Base-by-base conservation (phyloP, 2,797 vertebrate genomes). In the Pangasius mekongensis region DNA sequence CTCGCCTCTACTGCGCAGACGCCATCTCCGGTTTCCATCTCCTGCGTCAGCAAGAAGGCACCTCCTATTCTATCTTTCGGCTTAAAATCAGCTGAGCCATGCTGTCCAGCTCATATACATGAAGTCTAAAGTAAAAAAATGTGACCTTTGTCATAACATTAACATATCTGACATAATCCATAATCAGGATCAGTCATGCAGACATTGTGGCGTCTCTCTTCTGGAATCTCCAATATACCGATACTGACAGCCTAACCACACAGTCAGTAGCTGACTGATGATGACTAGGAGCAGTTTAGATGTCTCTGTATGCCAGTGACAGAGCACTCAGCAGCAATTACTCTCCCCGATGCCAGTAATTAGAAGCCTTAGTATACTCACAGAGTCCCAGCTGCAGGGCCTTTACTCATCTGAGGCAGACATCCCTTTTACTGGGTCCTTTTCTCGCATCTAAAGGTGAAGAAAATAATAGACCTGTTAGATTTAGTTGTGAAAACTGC, bases 401-500 rank as follows among this genome's bases (percentile, higher is more conserved):
- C 83, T 90, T 84, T 83, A 92, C 91, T 97, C 97, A 89, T 98
- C 97, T 49, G 95, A 92, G 82, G 95, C 96, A 0, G 96, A 94
- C 95, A 96, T 97, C 92, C 97, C 97, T 95, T 97, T 97, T 90
- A 97, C 94, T 67, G 97, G 97, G 89, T 97, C 97, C 93, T 96
- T 97, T 93, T 96, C 95, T 95, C 97, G 96, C 97, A 97, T 97
- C 97, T 98, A 87, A 64, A 93, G 76, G 94, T 8, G 56, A 49
- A 69, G 10, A 52, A 54, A 27, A 87, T 71, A 20, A 78, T 49
- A 16, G n/a, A 5, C 47, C 24, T 24, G 1, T 24, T 33, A 89
- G 43, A 11, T 20, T 76, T 76, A 84, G 52, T 58, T 58, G 9
- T 18, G 27, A 52, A 77, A n/a, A 56, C 6, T 36, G 22, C 52